phyloP scores from a whole-genome alignment of 2,888 invertebrate species.

The Phytoseiulus persimilis region DNA sequence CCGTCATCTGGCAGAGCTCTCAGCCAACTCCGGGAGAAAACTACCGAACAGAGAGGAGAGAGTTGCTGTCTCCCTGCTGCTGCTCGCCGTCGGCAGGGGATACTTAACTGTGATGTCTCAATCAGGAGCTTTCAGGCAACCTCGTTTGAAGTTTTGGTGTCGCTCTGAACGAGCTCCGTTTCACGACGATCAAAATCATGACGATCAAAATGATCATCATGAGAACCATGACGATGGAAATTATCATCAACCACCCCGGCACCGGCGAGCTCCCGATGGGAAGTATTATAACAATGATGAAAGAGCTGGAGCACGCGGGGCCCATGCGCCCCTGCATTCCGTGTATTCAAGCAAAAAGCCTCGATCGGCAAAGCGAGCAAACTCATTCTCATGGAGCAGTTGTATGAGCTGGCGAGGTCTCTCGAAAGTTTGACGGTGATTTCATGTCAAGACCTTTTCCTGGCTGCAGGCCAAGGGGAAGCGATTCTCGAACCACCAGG shows the following conservation, averaged over 20 bases:
- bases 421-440: too few relatives aligned
- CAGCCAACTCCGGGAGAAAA: background rate
- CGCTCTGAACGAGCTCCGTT: background rate
- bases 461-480: too few relatives aligned
- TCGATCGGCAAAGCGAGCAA: too few relatives aligned
- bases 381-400: too few relatives aligned
- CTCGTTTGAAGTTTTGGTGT: slow-evolving; percentile 5
- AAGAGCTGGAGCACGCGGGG: background rate
- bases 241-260: background rate
- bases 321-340: background rate
- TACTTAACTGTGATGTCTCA: slow-evolving; percentile 5
- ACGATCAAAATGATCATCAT: background rate
- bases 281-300: background rate
- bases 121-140: background rate
- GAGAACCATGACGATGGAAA: background rate
- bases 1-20: slow-evolving; percentile 5
- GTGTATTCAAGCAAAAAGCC: too few relatives aligned
- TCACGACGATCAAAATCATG: background rate
- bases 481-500: too few relatives aligned
- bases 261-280: background rate
- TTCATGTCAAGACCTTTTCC: too few relatives aligned
- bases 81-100: background rate
- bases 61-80: background rate
- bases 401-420: too few relatives aligned
- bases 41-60: background rate